These are phyloP conservation scores for Iphiclides podalirius DNA, from an alignment of 2,888 invertebrate genomes.

Conservation along the genomic window DNA sequence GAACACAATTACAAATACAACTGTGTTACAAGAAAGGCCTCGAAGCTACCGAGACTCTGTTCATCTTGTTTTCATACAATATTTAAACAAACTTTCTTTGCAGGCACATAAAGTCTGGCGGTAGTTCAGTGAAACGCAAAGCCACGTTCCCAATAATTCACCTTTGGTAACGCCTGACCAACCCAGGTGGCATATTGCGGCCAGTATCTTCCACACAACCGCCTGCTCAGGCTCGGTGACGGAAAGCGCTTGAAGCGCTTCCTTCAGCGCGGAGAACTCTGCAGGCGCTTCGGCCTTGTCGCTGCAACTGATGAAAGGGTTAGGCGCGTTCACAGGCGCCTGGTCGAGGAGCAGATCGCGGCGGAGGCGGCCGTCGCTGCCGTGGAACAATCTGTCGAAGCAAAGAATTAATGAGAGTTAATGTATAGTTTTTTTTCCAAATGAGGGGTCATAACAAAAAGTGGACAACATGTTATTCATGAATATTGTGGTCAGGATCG, in stretches of 20 bases:
- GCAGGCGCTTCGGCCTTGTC: conserved; percentile 91
- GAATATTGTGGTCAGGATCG: too few species aligned
- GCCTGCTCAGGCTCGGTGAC: conserved; percentile 89
- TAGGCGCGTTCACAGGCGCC: conserved; percentile 68
- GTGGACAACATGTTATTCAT: too few species aligned
- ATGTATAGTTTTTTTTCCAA: neutral
- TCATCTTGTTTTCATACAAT: too few species aligned
- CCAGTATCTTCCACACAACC: conserved; percentile 91
- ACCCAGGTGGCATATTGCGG: conserved; percentile 96
- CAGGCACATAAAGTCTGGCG: too few species aligned
- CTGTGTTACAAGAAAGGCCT: too few species aligned
- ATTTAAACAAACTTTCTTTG: too few species aligned
- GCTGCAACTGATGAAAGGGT: conserved; percentile 88
- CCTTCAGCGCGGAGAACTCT: conserved; percentile 89
- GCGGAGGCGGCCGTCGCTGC: conserved; percentile 89
- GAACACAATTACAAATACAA: too few species aligned
- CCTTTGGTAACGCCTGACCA: conserved; percentile 91
- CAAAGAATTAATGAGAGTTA: neutral
- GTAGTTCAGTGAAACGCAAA: too few species aligned
- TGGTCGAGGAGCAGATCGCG: conserved; percentile 92
- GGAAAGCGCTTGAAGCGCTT: conserved; percentile 87
- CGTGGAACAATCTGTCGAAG: conserved; percentile 85
- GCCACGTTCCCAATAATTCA: too few species aligned
- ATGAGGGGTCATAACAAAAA: neutral
- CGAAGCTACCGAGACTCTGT: too few species aligned